phyloP scores from a whole-genome alignment of 1,140 invertebrate species.

The Eueides isabella region DNA sequence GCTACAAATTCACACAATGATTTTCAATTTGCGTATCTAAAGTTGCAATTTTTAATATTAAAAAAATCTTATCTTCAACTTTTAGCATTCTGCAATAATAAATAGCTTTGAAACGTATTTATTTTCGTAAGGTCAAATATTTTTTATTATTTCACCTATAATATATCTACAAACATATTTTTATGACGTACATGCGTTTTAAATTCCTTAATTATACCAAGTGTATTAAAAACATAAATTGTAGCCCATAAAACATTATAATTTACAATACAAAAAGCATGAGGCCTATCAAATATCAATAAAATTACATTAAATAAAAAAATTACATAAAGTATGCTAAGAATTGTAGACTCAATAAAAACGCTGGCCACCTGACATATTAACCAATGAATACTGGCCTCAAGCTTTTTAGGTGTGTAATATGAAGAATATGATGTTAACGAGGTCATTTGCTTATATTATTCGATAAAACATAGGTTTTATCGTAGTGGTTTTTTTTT shows the following conservation, averaged over 20 bases:
- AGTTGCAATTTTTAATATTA: constrained; percentile 19
- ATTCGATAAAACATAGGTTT: background rate
- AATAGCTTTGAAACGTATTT: background rate
- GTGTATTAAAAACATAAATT: background rate
- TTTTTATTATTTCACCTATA: background rate
- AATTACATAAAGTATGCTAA: background rate
- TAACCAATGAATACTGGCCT: constrained; percentile 4
- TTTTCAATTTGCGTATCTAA: constrained; percentile 16
- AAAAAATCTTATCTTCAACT: constrained; percentile 18
- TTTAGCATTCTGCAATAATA: background rate
- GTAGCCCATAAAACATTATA: constrained; percentile 9
- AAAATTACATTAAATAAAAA: constrained; percentile 15
- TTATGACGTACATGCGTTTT: background rate
- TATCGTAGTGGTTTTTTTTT: no score
- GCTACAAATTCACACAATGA: constrained; percentile 29
- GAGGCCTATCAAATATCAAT: constrained; percentile 10
- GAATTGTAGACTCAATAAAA: background rate
- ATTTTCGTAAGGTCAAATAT: background rate
- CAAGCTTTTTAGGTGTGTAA: background rate
- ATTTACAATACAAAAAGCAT: constrained; percentile 11
- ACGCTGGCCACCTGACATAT: constrained; percentile 4
- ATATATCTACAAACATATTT: background rate
- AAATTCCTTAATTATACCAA: background rate
- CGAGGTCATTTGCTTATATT: background rate
- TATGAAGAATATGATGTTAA: background rate